A percentile compares a stretch with the other conserved stretches of the same genome.
phyloP scores from a whole-genome alignment of 2,113 vertebrate species.

The Indicator indicator region DNA sequence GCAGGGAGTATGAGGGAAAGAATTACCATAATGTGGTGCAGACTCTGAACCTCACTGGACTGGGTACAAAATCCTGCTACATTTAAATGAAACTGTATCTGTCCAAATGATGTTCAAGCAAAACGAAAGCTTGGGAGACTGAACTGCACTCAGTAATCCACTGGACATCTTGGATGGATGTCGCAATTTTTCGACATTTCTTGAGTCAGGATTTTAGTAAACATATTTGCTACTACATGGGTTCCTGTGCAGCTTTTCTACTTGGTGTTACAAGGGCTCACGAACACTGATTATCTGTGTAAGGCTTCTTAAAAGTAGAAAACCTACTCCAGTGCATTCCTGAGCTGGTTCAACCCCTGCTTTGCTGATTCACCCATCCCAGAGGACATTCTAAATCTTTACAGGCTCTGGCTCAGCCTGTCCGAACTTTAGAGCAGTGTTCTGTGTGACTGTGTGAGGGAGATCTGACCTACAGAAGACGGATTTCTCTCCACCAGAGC shows the following conservation, averaged over 20 bases:
- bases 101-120: neutral
- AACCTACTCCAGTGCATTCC: neutral
- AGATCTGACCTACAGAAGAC: neutral
- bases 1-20: neutral
- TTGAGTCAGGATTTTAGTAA: neutral
- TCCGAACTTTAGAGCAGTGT: neutral
- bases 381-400: neutral
- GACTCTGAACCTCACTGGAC: neutral
- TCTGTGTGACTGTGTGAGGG: neutral
- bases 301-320: neutral
- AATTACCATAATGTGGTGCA: neutral
- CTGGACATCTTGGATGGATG: neutral
- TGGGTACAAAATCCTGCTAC: neutral
- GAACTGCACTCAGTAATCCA: neutral
- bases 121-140: neutral
- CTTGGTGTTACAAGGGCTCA: neutral
- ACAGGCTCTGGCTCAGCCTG: neutral
- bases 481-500: neutral
- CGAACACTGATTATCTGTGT: neutral
- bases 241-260: neutral
- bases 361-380: neutral
- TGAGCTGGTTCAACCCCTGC: rapidly evolving
- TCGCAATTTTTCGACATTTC: neutral
- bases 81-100: neutral
- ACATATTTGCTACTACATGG: neutral